Evolutionary conservation across 2,113 vertebrate species (phyloP), one percentile per base, ranked within the genome.

Genomic region (Heptranchias perlo): DNA sequence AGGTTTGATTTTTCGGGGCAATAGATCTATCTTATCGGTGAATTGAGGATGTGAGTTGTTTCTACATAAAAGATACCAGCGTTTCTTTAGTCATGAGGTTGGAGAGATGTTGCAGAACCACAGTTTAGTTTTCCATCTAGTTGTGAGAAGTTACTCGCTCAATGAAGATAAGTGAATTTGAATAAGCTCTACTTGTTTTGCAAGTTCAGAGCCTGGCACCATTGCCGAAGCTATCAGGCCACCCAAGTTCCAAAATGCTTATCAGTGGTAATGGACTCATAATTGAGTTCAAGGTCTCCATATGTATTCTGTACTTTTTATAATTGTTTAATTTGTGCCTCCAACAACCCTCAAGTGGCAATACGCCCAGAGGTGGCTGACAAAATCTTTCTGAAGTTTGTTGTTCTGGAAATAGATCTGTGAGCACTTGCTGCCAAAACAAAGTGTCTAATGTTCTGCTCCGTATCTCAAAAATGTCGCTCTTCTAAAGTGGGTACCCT

Each of bases 221-320:
- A 7, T 65, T 94, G 91, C n/a, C 39, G 25, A 65, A 65, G 16
- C n/a, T 61, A 64, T 94, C 35, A 13, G 62, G 23, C 39, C 25
- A 49, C 64, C 39, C 93, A 95, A 67, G 64, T 28, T 69, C 93
- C 64, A 95, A 67, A 95, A 25, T 95, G 13, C 25, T 67, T 65
- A 39, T 67, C 92, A 95, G 39, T 69, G 64, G 28, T 16, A 67
- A 82, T 82, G 16, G 78, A 82, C 78, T 82, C 39, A 44, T 82
- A 82, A 69, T 67, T 95, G 64, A 49, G 93, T 69, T 95, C 93
- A 95, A 69, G 89, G 89, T 93, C 58, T 62, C 35, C 61, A 69
- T 67, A 49, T 95, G 21, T 49, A 47, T 25, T 93, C 61, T 67
- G 93, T 69, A 31, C 64, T 95, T 49, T 23, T 39, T 65, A 94